A percentile compares a stretch with the other conserved stretches of the same genome.
These are phyloP conservation scores for Atherinosoma microstoma DNA, from an alignment of 2,797 vertebrate genomes.

Conservation along the genomic window DNA sequence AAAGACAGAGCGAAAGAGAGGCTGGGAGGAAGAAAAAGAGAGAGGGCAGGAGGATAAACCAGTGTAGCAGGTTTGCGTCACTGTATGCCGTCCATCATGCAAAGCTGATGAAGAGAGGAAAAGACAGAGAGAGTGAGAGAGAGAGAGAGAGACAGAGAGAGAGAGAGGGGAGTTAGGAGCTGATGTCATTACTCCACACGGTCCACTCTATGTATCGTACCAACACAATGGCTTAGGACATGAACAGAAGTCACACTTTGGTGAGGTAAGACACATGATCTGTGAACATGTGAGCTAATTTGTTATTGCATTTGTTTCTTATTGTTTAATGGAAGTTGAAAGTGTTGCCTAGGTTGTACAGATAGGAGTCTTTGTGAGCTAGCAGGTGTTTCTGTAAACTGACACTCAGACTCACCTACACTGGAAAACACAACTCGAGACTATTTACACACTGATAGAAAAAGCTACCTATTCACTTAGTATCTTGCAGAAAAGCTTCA, in stretches of 20 bases:
- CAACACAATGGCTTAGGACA: slow-evolving; percentile 25
- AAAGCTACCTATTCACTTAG: background rate
- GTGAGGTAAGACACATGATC: slow-evolving; percentile 57
- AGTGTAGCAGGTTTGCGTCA: slow-evolving; percentile 82
- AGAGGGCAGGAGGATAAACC: slow-evolving; percentile 78
- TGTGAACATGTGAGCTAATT: slow-evolving; percentile 14
- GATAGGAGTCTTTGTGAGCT: slow-evolving; percentile 61
- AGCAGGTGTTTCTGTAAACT: slow-evolving; percentile 81
- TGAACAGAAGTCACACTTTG: slow-evolving; percentile 7
- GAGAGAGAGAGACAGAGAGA: background rate
- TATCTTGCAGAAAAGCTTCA: background rate
- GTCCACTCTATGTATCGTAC: slow-evolving; percentile 32
- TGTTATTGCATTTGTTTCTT: slow-evolving; percentile 18
- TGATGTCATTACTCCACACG: slow-evolving; percentile 54
- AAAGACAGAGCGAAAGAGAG: slow-evolving; percentile 22
- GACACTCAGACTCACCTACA: slow-evolving; percentile 69
- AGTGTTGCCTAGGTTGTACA: slow-evolving; percentile 70
- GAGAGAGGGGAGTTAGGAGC: slow-evolving; percentile 20
- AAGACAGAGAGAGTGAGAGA: slow-evolving; percentile 23
- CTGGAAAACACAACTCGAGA: slow-evolving; percentile 29
- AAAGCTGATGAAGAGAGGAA: slow-evolving; percentile 73
- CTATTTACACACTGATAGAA: background rate
- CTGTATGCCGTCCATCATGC: slow-evolving; percentile 77
- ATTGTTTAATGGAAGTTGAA: slow-evolving; percentile 10
- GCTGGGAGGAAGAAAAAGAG: slow-evolving; percentile 52